Conservation (phyloP, 2,888 invertebrate species). For the Platycheirus albimanus region DNA sequence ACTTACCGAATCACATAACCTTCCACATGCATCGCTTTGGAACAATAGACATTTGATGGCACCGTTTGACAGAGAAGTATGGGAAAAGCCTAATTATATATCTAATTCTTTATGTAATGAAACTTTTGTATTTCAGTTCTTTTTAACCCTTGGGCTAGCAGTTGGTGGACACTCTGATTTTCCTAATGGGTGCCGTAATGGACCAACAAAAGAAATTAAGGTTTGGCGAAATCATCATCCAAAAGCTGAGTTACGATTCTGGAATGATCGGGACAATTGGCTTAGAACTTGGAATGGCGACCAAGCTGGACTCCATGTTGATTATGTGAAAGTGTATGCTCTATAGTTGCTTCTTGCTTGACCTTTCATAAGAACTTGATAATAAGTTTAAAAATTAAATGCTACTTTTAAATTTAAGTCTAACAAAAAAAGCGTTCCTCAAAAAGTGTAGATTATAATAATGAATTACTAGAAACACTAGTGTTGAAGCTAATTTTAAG, state of each 20-base stretch:
- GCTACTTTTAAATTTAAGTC: too few relatives aligned
- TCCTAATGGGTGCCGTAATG: constrained; percentile 83
- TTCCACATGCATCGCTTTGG: constrained; percentile 84
- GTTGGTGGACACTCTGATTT: constrained; percentile 91
- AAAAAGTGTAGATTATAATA: too few relatives aligned
- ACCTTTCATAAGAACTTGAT: too few relatives aligned
- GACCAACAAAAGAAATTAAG: constrained; percentile 82
- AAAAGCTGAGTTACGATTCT: constrained; percentile 88
- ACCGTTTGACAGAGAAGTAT: constrained; percentile 89
- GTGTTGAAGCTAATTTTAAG: too few relatives aligned
- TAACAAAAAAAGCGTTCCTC: too few relatives aligned
- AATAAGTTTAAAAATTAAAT: too few relatives aligned
- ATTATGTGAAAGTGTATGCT: constrained; percentile 81
- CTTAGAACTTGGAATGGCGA: constrained; percentile 85
- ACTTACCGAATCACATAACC: constrained; percentile 58
- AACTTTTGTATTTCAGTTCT: constrained; percentile 85
- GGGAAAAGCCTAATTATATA: too few relatives aligned
- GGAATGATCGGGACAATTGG: constrained; percentile 86
- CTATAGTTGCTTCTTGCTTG: constrained; percentile 65
- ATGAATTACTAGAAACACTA: too few relatives aligned
- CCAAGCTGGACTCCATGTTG: constrained; percentile 80
- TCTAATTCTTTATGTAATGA: too few relatives aligned
- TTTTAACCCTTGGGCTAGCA: constrained; percentile 89
- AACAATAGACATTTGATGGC: constrained; percentile 85
- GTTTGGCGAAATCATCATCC: constrained; percentile 89